Conservation (phyloP, 1,140 invertebrate species). For the Medauroidea extradentata region DNA sequence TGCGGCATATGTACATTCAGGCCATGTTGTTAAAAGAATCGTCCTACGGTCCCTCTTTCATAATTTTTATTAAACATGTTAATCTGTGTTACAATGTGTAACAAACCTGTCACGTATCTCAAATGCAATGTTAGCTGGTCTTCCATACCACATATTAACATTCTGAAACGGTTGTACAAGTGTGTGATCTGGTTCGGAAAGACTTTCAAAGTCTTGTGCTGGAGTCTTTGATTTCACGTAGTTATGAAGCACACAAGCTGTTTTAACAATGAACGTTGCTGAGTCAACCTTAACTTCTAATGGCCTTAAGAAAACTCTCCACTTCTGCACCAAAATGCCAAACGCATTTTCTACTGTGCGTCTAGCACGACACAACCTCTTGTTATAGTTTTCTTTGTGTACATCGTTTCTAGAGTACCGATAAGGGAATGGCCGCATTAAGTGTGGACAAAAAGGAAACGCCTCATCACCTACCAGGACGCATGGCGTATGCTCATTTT, state of each 20-base stretch:
- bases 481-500: slow-evolving; percentile 5
- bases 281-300: slow-evolving; percentile 21
- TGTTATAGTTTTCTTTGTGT: slow-evolving; percentile 30
- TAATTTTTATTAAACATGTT: too few relatives aligned
- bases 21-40: too few relatives aligned
- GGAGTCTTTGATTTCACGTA: slow-evolving; percentile 20
- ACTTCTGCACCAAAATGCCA: slow-evolving; percentile 29
- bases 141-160: too few relatives aligned
- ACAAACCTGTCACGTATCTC: too few relatives aligned
- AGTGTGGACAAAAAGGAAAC: slow-evolving; percentile 10
- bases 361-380: slow-evolving; percentile 31
- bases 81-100: too few relatives aligned
- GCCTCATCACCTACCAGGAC: slow-evolving; percentile 20
- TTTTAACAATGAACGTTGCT: slow-evolving; percentile 20
- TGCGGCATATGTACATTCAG: too few relatives aligned
- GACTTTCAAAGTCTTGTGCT: too few relatives aligned
- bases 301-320: slow-evolving; percentile 26
- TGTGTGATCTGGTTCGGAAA: too few relatives aligned
- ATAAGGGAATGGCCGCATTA: slow-evolving; percentile 17
- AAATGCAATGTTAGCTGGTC: too few relatives aligned
- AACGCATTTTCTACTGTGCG: slow-evolving; percentile 40
- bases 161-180: too few relatives aligned
- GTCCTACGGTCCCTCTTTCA: too few relatives aligned
- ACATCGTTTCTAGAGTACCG: neutral
- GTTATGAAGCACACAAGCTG: slow-evolving; percentile 27